These are phyloP conservation scores for Clinocottus analis DNA, from an alignment of 2,113 vertebrate species.

Conservation along the genomic window DNA sequence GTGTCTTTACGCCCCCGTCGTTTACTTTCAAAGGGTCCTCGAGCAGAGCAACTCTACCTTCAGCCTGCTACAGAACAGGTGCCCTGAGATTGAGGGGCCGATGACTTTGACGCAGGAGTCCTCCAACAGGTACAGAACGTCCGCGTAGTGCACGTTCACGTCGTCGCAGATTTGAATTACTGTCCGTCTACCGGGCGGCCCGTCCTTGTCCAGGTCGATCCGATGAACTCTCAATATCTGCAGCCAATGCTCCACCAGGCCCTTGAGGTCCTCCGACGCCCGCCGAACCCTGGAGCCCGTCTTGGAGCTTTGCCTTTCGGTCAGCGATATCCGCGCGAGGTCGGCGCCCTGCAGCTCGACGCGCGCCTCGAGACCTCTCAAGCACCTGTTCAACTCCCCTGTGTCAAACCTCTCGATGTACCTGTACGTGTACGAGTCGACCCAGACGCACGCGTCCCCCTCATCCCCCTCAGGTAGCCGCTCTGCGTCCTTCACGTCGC, in stretches of 20 bases:
- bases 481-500: not conserved
- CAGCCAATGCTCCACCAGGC: not conserved
- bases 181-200: not conserved
- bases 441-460: constrained; percentile 21
- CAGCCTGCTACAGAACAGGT: constrained; percentile 11
- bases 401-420: constrained; percentile 46
- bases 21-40: not conserved
- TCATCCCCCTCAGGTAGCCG: not conserved
- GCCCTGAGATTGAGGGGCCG: not conserved
- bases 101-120: constrained; percentile 41
- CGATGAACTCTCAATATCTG: constrained; percentile 19
- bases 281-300: not conserved
- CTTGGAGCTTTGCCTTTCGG: not conserved
- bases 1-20: not conserved
- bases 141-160: fast-evolving
- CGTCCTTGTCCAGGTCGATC: not conserved
- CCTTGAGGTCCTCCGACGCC: not conserved
- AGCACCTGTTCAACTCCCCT: not conserved
- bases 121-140: constrained; percentile 21
- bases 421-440: constrained; percentile 40
- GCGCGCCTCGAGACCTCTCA: not conserved
- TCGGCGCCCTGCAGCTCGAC: not conserved
- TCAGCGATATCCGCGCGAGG: constrained; percentile 26
- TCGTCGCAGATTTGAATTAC: constrained; percentile 28
- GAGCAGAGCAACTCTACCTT: not conserved